These are phyloP conservation scores for Piscicola geometra DNA, from an alignment of 2,888 invertebrate species.

Conservation along the genomic window DNA sequence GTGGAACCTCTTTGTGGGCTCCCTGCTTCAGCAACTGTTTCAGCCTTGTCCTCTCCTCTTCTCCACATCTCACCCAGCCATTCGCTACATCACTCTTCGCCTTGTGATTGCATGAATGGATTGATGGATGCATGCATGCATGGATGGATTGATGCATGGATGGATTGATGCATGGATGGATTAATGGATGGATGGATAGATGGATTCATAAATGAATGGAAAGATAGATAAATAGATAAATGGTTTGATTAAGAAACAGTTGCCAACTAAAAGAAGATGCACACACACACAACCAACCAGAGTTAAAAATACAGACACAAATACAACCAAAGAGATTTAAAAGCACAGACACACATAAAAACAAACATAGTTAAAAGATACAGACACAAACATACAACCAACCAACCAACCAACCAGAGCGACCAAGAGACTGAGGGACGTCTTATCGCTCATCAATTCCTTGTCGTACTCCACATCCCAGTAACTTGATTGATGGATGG, in stretches of 20 bases:
- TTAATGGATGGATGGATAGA: too few species aligned
- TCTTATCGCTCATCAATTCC: slow-evolving; percentile 73
- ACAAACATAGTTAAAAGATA: slow-evolving; percentile 18
- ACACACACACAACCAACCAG: too few species aligned
- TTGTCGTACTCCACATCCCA: slow-evolving; percentile 82
- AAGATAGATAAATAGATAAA: too few species aligned
- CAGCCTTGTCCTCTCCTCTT: slow-evolving; percentile 67
- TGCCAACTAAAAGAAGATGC: too few species aligned
- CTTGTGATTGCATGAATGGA: slow-evolving; percentile 40
- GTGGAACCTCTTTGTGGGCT: slow-evolving; percentile 80
- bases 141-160: too few species aligned
- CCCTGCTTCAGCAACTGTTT: slow-evolving; percentile 69
- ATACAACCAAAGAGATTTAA: too few species aligned
- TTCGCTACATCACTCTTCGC: slow-evolving; percentile 78
- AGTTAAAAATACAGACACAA: too few species aligned
- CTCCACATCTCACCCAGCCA: slow-evolving; percentile 75
- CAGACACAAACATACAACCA: slow-evolving; percentile 1
- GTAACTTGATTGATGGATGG: slow-evolving; percentile 62
- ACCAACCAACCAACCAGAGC: slow-evolving; percentile 60
- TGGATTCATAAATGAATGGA: too few species aligned
- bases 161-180: too few species aligned
- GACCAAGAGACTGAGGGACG: slow-evolving; percentile 79
- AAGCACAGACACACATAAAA: not conserved
- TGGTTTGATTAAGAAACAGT: too few species aligned
- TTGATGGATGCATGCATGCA: too few species aligned